phyloP scores from a whole-genome alignment of 2,888 invertebrate genomes.

The Diplolepis rosae region DNA sequence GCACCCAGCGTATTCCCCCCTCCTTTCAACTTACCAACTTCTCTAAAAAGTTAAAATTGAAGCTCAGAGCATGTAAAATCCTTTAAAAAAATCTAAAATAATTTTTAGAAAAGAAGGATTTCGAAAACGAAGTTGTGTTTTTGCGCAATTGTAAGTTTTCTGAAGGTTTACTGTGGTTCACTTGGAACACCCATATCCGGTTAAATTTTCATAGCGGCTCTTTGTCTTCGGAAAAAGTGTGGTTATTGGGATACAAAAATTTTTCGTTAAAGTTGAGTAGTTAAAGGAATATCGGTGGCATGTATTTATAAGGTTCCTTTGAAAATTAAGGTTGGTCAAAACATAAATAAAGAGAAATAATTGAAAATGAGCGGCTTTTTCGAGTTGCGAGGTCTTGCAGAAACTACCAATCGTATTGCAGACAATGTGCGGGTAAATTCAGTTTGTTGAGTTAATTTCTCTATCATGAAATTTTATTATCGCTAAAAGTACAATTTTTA shows the following conservation, averaged over 20 bases:
- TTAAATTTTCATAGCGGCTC: background rate
- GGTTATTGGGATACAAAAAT: background rate
- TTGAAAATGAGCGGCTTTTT: constrained; percentile 13
- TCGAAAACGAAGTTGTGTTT: background rate
- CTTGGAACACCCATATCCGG: constrained; percentile 5
- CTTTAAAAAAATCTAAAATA: background rate
- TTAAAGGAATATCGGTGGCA: background rate
- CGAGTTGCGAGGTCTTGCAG: background rate
- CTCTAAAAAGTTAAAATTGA: background rate
- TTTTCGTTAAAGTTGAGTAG: background rate
- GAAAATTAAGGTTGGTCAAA: background rate
- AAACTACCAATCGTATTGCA: background rate
- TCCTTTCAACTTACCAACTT: background rate
- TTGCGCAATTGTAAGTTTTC: background rate
- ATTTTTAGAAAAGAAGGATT: background rate
- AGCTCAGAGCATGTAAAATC: too few relatives aligned
- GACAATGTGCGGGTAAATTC: background rate
- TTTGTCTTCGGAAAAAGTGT: background rate
- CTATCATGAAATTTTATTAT: too few relatives aligned
- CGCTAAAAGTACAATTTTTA: too few relatives aligned
- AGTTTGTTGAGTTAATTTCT: too few relatives aligned
- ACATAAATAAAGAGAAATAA: constrained; percentile 24
- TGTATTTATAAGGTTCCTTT: background rate
- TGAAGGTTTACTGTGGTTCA: background rate
- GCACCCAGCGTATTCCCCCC: background rate